phyloP scores from a whole-genome alignment of 1,140 invertebrate species.

The Adoxophyes honmai region DNA sequence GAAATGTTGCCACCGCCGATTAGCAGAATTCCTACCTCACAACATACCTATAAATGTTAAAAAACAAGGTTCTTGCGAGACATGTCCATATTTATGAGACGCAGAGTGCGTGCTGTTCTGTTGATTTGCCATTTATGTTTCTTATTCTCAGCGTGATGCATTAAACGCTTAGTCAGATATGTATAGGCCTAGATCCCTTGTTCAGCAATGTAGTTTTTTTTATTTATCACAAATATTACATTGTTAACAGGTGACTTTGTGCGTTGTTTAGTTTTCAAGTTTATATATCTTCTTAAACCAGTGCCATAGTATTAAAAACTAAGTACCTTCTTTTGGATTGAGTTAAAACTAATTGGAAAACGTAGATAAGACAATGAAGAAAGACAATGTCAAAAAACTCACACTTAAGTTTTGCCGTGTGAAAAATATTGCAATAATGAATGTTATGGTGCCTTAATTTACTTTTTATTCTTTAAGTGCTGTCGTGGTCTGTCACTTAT shows the following conservation, averaged over 20 bases:
- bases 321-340: too few species aligned
- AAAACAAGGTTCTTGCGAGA: constrained; percentile 66
- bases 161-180: constrained; percentile 48
- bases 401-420: too few species aligned
- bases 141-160: constrained; percentile 37
- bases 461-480: too few species aligned
- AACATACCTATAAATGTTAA: constrained; percentile 63
- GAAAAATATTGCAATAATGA: too few species aligned
- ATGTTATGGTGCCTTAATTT: too few species aligned
- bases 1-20: constrained; percentile 66
- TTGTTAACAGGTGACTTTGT: background rate
- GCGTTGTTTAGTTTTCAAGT: too few species aligned
- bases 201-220: background rate
- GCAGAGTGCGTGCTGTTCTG: constrained; percentile 35
- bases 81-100: constrained; percentile 41
- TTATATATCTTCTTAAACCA: too few species aligned
- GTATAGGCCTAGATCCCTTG: constrained; percentile 20
- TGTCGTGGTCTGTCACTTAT: too few species aligned
- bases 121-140: constrained; percentile 58
- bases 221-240: background rate
- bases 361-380: too few species aligned
- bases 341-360: too few species aligned
- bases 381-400: too few species aligned
- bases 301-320: too few species aligned
- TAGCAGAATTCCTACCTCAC: constrained; percentile 66